Evolutionary conservation across 2,888 invertebrate genomes (phyloP).

Genomic region (Leucophenga montana): DNA sequence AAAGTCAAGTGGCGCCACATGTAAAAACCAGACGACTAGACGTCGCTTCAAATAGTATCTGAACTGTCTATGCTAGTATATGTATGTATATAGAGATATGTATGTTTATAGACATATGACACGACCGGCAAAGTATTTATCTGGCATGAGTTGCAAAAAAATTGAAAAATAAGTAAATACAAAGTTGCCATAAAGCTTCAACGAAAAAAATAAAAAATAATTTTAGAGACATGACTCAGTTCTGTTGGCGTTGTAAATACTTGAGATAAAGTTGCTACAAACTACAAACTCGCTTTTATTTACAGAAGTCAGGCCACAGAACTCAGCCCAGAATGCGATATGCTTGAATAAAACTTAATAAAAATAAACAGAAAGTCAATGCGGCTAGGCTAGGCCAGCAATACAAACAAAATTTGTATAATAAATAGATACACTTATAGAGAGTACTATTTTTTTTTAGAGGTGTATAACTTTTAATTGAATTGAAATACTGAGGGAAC

Average conservation of each 20-base stretch:
- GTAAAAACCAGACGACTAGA: neutral
- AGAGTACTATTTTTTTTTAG: no score
- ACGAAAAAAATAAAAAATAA: no score
- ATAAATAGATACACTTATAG: constrained; percentile 8
- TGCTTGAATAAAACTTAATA: constrained; percentile 12
- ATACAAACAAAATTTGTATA: constrained; percentile 12
- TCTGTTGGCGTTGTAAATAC: no score
- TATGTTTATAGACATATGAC: no score
- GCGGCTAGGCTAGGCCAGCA: constrained; percentile 6
- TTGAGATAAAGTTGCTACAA: no score
- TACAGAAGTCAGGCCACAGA: neutral
- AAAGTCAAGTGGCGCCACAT: constrained; percentile 18
- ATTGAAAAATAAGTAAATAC: neutral
- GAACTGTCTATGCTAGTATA: no score
- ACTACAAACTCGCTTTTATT: no score
- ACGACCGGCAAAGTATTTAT: neutral
- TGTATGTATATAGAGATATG: no score
- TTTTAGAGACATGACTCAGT: no score
- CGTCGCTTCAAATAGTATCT: no score
- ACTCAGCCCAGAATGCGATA: neutral
- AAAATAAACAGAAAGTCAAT: constrained; percentile 5
- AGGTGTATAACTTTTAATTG: neutral
- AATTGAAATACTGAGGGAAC: no score
- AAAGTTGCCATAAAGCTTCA: neutral
- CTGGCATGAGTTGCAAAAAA: constrained; percentile 1